phyloP scores from a whole-genome alignment of 1,140 invertebrate genomes.

The Thaumetopoea pityocampa region DNA sequence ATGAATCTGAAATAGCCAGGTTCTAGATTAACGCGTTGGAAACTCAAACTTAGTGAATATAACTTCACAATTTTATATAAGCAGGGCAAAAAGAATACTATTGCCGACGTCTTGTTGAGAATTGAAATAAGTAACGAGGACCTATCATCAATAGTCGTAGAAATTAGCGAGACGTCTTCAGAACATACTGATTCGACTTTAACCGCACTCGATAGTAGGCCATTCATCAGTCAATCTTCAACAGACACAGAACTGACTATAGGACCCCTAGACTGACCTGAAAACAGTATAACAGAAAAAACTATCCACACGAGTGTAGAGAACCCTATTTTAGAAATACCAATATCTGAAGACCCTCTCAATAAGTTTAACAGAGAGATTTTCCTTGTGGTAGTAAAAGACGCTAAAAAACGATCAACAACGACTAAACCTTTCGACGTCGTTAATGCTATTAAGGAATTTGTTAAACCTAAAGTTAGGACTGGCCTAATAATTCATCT shows the following conservation, averaged over 20 bases:
- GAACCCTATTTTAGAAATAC: not conserved
- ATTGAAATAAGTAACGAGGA: conserved; percentile 7
- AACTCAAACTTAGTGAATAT: too few relatives aligned
- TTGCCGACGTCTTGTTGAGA: conserved; percentile 4
- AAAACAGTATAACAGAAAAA: too few relatives aligned
- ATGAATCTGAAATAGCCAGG: not conserved
- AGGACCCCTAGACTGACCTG: not conserved
- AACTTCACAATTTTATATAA: conserved; percentile 1
- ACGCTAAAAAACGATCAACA: not conserved
- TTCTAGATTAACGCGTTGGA: too few relatives aligned
- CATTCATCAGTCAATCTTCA: not conserved
- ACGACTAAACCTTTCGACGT: conserved; percentile 4
- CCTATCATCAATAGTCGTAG: not conserved
- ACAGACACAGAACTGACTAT: not conserved
- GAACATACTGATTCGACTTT: too few relatives aligned
- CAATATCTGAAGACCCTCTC: not conserved
- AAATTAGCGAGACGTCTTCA: too few relatives aligned
- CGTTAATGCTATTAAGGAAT: conserved; percentile 2
- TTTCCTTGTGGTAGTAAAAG: not conserved
- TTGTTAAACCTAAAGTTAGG: not conserved
- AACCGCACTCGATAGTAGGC: not conserved
- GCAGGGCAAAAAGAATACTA: conserved; percentile 1
- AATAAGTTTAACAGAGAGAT: conserved; percentile 5
- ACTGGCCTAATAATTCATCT: not conserved
- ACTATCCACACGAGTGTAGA: not conserved